These are phyloP conservation scores for Rhyacophila evoluta DNA, from an alignment of 2,888 invertebrate genomes.

Conservation along the genomic window DNA sequence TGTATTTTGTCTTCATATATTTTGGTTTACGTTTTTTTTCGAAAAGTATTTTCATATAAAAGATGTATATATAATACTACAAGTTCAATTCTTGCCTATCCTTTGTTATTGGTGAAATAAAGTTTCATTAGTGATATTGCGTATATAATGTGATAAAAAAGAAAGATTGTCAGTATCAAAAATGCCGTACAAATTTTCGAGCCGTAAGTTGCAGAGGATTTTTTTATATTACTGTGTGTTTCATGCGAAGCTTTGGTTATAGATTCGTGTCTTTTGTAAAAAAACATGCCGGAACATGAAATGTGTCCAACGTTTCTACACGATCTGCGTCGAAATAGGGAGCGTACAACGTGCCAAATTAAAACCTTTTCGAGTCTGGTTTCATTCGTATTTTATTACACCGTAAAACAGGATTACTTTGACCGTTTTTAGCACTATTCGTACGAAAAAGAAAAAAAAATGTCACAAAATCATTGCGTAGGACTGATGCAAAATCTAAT, in stretches of 20 bases:
- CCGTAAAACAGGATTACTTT: conserved; percentile 24
- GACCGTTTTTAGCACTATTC: neutral
- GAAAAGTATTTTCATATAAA: too few relatives aligned
- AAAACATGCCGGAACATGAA: neutral
- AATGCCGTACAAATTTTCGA: too few relatives aligned
- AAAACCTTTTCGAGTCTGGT: conserved; percentile 24
- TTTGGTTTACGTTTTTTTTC: too few relatives aligned
- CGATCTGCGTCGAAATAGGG: neutral
- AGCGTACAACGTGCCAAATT: conserved; percentile 7
- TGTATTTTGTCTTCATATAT: too few relatives aligned
- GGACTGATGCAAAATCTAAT: neutral
- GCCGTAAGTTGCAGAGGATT: too few relatives aligned
- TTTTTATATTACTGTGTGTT: neutral
- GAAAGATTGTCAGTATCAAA: too few relatives aligned
- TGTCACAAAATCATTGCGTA: neutral
- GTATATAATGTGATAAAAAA: too few relatives aligned
- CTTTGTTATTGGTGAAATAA: too few relatives aligned
- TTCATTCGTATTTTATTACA: conserved; percentile 1
- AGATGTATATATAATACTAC: too few relatives aligned
- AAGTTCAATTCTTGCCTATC: too few relatives aligned
- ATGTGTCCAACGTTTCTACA: neutral
- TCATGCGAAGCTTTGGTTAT: neutral
- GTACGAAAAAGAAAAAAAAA: neutral
- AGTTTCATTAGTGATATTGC: too few relatives aligned
- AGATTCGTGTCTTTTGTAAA: neutral